These are phyloP conservation scores for Ptychochromis oligacanthus DNA, from an alignment of 2,113 vertebrate species.

Conservation along the genomic window DNA sequence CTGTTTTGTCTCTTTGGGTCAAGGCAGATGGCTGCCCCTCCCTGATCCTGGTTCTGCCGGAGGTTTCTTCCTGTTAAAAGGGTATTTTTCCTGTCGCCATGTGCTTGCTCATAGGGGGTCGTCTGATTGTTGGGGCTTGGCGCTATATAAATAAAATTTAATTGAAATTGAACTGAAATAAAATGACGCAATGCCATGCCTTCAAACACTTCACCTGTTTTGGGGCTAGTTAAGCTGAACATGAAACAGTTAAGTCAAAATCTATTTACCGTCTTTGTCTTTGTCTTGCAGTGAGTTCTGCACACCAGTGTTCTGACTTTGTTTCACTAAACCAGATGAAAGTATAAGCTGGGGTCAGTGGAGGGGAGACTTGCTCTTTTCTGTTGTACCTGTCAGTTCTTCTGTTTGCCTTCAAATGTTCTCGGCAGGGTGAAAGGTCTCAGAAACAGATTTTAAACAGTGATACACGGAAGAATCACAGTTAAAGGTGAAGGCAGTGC, in stretches of 20 bases:
- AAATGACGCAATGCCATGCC: too few relatives aligned
- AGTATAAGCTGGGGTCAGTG: not conserved
- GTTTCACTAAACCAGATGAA: conserved; percentile 19
- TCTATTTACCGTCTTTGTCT: not conserved
- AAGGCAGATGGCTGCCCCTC: too few relatives aligned
- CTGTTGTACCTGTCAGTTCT: not conserved
- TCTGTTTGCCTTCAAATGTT: not conserved
- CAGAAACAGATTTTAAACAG: not conserved
- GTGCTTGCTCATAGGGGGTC: too few relatives aligned
- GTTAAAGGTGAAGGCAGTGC: conserved; percentile 7
- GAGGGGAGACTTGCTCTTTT: not conserved
- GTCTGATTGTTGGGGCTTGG: too few relatives aligned
- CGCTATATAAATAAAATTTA: too few relatives aligned
- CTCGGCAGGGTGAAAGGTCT: not conserved
- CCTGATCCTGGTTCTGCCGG: too few relatives aligned
- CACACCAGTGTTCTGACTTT: not conserved
- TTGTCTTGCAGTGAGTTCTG: not conserved
- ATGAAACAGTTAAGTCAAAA: not conserved
- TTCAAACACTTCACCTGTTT: not conserved
- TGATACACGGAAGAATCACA: not conserved
- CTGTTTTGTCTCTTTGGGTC: too few relatives aligned
- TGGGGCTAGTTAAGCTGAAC: not conserved
- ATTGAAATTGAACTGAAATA: too few relatives aligned
- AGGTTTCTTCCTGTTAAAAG: too few relatives aligned
- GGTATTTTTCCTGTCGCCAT: too few relatives aligned